Conservation (phyloP, 2,888 invertebrate genomes). For the Amphipyra tragopoginis region DNA sequence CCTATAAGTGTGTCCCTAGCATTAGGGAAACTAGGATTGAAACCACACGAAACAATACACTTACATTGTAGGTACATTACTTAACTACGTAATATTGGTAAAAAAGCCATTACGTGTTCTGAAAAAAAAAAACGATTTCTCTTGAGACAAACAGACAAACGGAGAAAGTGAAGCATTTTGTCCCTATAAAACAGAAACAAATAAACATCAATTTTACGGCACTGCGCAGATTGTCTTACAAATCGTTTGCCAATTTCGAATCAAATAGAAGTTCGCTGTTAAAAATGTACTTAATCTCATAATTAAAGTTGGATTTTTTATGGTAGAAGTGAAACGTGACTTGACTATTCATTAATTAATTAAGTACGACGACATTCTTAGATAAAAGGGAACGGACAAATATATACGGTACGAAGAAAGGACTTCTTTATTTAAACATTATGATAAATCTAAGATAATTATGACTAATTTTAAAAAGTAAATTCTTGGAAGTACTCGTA, state of each 20-base stretch:
- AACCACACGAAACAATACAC: constrained; percentile 1
- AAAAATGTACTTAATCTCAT: constrained; percentile 27
- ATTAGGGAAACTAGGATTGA: background rate
- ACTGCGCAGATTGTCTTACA: constrained; percentile 28
- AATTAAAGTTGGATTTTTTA: constrained; percentile 22
- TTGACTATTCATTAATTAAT: constrained; percentile 15
- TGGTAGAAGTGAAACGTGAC: constrained; percentile 4
- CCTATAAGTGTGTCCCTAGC: constrained; percentile 4
- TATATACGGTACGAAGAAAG: background rate
- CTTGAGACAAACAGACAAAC: constrained; percentile 10
- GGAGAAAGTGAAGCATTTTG: constrained; percentile 35
- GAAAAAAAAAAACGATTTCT: constrained; percentile 35
- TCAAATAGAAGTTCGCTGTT: constrained; percentile 13
- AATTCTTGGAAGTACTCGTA: constrained; percentile 6
- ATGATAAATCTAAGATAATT: background rate
- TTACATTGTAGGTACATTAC: constrained; percentile 12
- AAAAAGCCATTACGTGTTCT: constrained; percentile 11
- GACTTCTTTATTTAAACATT: constrained; percentile 15
- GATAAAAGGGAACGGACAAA: background rate
- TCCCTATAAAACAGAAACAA: constrained; percentile 43
- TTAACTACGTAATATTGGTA: constrained; percentile 8
- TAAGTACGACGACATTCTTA: background rate
- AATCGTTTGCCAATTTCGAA: constrained; percentile 40
- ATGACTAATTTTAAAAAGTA: constrained; percentile 12
- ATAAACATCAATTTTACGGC: constrained; percentile 49